Conservation (phyloP, 2,888 invertebrate genomes). For the Eurytoma californica region DNA sequence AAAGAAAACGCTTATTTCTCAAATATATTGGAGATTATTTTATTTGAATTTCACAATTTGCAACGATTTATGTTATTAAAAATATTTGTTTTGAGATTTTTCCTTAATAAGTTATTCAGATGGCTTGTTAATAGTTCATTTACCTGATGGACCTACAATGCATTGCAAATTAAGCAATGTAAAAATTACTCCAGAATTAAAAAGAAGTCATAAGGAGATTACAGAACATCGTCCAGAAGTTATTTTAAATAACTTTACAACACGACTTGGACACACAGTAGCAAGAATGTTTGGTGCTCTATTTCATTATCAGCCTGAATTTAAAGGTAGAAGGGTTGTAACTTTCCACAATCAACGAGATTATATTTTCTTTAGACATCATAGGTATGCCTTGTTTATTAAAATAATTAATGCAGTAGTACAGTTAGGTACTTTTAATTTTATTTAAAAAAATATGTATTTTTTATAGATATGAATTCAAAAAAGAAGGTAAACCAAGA, state of each 20-base stretch:
- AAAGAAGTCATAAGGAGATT: constrained; percentile 86
- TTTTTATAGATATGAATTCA: constrained; percentile 87
- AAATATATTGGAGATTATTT: neutral
- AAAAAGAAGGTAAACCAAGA: constrained; percentile 83
- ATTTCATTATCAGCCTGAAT: constrained; percentile 97
- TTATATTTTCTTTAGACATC: constrained; percentile 98
- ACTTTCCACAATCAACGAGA: constrained; percentile 99
- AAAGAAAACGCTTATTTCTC: no score
- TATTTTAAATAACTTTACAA: constrained; percentile 96
- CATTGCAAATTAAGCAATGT: constrained; percentile 96
- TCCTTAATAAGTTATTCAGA: constrained; percentile 75
- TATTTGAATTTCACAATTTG: neutral
- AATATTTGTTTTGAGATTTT: neutral
- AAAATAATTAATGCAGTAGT: neutral
- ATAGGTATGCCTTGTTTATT: constrained; percentile 79
- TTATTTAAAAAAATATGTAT: constrained; percentile 12
- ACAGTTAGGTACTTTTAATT: neutral
- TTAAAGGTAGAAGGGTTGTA: constrained; percentile 92
- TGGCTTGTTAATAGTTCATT: constrained; percentile 92
- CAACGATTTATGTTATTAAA: neutral
- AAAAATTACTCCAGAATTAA: constrained; percentile 90
- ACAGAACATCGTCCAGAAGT: constrained; percentile 93
- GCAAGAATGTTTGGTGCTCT: constrained; percentile 95
- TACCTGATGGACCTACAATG: constrained; percentile 98
- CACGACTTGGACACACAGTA: constrained; percentile 92